Conservation (phyloP, 2,113 vertebrate species). For the Emydocephalus ijimae region DNA sequence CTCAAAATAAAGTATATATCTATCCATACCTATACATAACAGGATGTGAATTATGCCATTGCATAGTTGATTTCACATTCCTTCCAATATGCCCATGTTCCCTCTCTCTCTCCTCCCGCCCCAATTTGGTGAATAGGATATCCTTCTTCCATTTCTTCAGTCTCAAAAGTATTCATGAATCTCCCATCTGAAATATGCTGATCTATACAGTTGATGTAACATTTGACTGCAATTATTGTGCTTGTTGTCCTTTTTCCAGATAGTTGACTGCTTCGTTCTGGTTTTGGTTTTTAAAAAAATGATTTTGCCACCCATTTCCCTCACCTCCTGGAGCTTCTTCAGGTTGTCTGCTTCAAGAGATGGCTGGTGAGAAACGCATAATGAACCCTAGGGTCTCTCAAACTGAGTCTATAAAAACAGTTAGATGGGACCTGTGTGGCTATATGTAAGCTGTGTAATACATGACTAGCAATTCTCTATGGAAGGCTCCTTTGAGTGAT, state of each 20-base stretch:
- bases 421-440: not conserved
- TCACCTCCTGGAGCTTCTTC: not conserved
- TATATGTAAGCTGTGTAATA: not conserved
- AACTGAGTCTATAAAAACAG: conserved; percentile 5
- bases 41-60: not conserved
- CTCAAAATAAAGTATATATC: not conserved
- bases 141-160: not conserved
- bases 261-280: not conserved
- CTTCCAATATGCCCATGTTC: not conserved
- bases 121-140: not conserved
- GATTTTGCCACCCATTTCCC: not conserved
- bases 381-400: not conserved
- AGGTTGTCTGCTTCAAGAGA: not conserved
- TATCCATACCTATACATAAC: no score
- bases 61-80: not conserved
- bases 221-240: not conserved
- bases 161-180: not conserved
- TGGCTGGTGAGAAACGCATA: not conserved
- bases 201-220: not conserved
- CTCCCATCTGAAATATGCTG: not conserved
- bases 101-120: no score
- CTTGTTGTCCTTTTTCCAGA: not conserved
- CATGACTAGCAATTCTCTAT: not conserved
- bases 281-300: not conserved
- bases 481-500: not conserved